Evolutionary conservation across 2,113 vertebrate species (phyloP).

Genomic region (Apteryx mantelli): DNA sequence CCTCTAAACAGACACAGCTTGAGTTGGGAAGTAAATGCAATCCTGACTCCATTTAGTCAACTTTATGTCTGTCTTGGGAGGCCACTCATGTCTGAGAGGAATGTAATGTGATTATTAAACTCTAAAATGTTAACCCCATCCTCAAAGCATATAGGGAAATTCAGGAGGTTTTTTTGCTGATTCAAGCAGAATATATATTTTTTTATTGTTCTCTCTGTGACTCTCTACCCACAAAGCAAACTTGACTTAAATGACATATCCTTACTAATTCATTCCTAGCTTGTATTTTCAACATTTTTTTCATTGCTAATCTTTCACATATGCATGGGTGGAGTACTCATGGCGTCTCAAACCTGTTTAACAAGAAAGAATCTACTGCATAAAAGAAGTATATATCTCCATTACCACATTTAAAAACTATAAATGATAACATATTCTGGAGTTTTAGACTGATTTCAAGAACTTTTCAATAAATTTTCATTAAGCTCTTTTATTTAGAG

Average conservation of each 20-base stretch:
- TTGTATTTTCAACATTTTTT: constrained; percentile 40
- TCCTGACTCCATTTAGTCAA: not conserved
- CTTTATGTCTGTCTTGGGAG: not conserved
- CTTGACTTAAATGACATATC: not conserved
- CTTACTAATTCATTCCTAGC: not conserved
- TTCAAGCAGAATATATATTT: not conserved
- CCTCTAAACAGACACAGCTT: not conserved
- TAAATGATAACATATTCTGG: not conserved
- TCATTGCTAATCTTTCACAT: constrained; percentile 25
- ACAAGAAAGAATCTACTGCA: not conserved
- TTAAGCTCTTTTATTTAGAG: not conserved
- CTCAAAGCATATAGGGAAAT: not conserved
- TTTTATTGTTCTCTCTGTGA: not conserved
- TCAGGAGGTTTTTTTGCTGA: not conserved
- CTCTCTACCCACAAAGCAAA: not conserved
- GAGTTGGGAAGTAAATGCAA: not conserved
- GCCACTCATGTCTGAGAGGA: not conserved
- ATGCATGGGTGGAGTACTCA: constrained; percentile 36
- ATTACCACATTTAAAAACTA: not conserved
- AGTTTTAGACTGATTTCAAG: not conserved
- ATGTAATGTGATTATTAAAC: not conserved
- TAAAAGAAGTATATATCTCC: not conserved
- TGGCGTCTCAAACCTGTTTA: constrained; percentile 18
- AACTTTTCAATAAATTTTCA: not conserved
- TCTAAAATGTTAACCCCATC: not conserved